Conservation (phyloP, 2,888 invertebrate genomes). For the Protophormia terraenovae region DNA sequence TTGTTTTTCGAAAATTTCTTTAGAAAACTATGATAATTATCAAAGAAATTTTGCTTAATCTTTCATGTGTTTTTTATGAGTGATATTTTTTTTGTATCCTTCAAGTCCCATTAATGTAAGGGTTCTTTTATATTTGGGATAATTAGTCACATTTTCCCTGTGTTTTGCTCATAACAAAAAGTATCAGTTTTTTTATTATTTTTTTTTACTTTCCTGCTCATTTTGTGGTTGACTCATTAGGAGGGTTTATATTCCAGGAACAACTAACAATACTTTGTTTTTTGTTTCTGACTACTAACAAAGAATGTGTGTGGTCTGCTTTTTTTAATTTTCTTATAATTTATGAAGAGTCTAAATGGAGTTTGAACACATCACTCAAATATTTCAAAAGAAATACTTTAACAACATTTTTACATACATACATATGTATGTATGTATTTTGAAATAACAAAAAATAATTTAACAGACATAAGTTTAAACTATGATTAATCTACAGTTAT, state of each 20-base stretch:
- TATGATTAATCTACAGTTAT: slow-evolving; percentile 29
- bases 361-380: neutral
- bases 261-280: neutral
- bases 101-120: too few relatives aligned
- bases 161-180: neutral
- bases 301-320: slow-evolving; percentile 32
- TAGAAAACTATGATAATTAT: too few relatives aligned
- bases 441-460: neutral
- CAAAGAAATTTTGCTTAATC: too few relatives aligned
- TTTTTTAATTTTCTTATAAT: neutral
- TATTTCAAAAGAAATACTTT: slow-evolving; percentile 14
- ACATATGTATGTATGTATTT: neutral
- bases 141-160: slow-evolving; percentile 37
- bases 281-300: neutral
- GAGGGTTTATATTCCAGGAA: slow-evolving; percentile 48
- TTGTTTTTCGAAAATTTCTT: too few relatives aligned
- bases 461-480: neutral
- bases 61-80: too few relatives aligned
- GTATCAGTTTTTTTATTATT: neutral
- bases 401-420: neutral
- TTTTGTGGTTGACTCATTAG: slow-evolving; percentile 27
- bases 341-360: too few relatives aligned
- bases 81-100: neutral
- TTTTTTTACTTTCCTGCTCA: neutral
- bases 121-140: too few relatives aligned